These are phyloP conservation scores for Ooceraea biroi DNA, from an alignment of 1,140 invertebrate species.

Conservation along the genomic window DNA sequence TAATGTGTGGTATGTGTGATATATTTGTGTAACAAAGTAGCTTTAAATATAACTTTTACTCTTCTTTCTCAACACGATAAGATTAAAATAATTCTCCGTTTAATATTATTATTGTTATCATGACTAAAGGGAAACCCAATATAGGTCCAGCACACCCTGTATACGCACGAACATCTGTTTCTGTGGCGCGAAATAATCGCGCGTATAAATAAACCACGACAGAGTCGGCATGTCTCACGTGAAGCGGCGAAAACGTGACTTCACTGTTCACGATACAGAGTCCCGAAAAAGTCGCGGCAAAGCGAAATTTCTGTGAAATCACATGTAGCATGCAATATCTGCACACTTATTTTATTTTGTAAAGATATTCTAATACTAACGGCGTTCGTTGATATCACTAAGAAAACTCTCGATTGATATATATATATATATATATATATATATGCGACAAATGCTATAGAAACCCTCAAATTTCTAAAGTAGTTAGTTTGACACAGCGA, in stretches of 20 bases:
- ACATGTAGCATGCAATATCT: not conserved
- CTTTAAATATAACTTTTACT: not conserved
- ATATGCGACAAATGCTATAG: too few species aligned
- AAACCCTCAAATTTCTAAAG: too few species aligned
- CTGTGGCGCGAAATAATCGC: constrained; percentile 44
- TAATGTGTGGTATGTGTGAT: too few species aligned
- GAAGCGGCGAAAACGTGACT: constrained; percentile 49
- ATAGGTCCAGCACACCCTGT: constrained; percentile 33
- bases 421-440: too few species aligned
- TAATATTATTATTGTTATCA: not conserved
- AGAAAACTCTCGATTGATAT: too few species aligned
- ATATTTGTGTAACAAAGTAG: too few species aligned
- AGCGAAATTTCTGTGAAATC: not conserved
- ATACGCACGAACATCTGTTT: constrained; percentile 53
- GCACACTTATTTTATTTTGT: not conserved
- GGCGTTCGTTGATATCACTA: not conserved
- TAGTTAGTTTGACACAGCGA: too few species aligned
- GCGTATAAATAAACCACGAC: constrained; percentile 56
- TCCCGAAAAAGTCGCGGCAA: constrained; percentile 25
- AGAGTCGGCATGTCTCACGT: constrained; percentile 43
- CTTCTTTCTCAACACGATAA: too few species aligned
- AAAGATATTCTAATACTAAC: not conserved
- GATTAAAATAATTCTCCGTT: not conserved
- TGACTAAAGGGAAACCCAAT: not conserved
- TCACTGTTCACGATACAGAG: constrained; percentile 17